Percentiles rank a stretch among this genome's conserved stretches.
phyloP scores from a whole-genome alignment of 1,140 invertebrate species.

The Trachelipus rathkii region DNA sequence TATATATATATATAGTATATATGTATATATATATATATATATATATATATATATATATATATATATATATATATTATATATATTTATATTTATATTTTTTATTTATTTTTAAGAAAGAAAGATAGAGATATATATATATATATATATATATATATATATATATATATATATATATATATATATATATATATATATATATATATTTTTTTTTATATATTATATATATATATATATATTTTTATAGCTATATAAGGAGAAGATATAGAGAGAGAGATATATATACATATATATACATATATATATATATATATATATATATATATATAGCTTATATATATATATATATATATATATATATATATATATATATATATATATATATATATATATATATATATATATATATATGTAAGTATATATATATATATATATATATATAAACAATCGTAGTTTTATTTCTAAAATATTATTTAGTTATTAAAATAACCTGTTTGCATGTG shows the following conservation, averaged over 20 bases:
- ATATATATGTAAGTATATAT: background rate
- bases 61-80: conserved; percentile 9
- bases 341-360: conserved; percentile 6
- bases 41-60: conserved; percentile 6
- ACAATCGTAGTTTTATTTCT: too few species aligned
- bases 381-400: conserved; percentile 7
- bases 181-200: background rate
- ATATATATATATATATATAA: too few species aligned
- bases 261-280: background rate
- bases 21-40: background rate
- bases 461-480: too few species aligned
- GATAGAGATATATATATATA: too few species aligned
- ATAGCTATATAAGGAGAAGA: background rate
- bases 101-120: too few species aligned
- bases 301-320: conserved; percentile 3
- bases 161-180: conserved; percentile 1
- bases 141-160: conserved; percentile 7
- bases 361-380: conserved; percentile 8
- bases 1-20: too few species aligned
- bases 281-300: conserved; percentile 3
- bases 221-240: too few species aligned
- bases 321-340: conserved; percentile 2
- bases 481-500: too few species aligned
- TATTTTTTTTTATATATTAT: too few species aligned
- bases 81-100: background rate